Base-by-base conservation (phyloP, 1,140 invertebrate genomes). In the Drosophila sechellia region DNA sequence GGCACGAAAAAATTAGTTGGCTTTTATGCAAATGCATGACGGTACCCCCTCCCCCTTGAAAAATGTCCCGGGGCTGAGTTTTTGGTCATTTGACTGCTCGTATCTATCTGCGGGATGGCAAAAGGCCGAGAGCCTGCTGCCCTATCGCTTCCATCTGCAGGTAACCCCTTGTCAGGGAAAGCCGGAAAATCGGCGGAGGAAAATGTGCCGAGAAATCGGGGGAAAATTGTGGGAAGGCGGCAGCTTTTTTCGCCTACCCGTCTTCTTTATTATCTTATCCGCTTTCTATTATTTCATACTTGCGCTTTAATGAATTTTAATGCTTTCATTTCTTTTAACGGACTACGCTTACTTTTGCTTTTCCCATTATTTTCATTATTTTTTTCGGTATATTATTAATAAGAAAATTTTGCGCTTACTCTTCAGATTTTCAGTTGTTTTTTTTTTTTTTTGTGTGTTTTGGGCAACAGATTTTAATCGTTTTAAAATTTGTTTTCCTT, bases 11-110 rank as follows among this genome's bases (percentile, higher is more conserved):
- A 87, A 89, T 87, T 79, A 87, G 83, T 81, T 89, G 84, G 74
- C 84, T 89, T 89, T 87, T 87, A 87, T 87, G 83, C 83, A 87
- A 87, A 87, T 87, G 83, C 79, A 86, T 86, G 78, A 42, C 42
- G 75, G 55, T 34, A 4, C 4, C 11, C 12, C 3, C 25, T 6
- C 25, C 42, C 11, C 25, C 46, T 3, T 22, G 13, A 5, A 27
- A 48, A 20, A 20, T 42, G 39, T 11, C 69, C 46, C 42, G 34
- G 42, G 49, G 34, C 50, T 40, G 34, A 39, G 40, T 50, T 46
- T 42, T 58, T 49, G 50, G 53, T 56, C 71, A 74, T 74, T 74
- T 70, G 50, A 31, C 69, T 71, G 56, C 46, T 65, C 45, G 59
- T 53, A 17, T 35, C 58, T 60, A 69, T 63, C 65, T 48, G 37